A percentile compares a stretch with the other conserved stretches of the same genome.
These are phyloP conservation scores for Speoplatyrhinus poulsoni DNA, from an alignment of 2,113 vertebrate species.

Conservation along the genomic window DNA sequence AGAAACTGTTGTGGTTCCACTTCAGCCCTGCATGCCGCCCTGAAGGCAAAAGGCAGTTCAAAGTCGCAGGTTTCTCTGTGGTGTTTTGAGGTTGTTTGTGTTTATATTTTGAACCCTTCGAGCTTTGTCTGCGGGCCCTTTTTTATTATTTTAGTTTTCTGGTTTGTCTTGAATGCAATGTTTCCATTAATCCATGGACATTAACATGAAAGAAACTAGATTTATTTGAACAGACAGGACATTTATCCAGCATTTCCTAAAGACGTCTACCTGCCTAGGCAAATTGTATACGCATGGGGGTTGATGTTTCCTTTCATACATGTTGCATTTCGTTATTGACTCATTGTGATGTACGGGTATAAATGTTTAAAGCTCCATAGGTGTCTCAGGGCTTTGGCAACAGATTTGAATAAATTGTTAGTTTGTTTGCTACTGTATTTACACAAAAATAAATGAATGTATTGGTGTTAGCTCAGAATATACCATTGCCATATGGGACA, in stretches of 20 bases:
- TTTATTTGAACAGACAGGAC: slow-evolving; percentile 13
- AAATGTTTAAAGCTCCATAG: slow-evolving; percentile 18
- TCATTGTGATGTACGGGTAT: slow-evolving; percentile 34
- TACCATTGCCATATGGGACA: background rate
- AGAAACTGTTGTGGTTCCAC: slow-evolving; percentile 47
- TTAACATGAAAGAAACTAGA: background rate
- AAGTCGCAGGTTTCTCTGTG: slow-evolving; percentile 52
- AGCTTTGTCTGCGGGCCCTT: slow-evolving; percentile 2
- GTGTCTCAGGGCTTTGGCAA: slow-evolving; percentile 13
- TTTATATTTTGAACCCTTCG: slow-evolving; percentile 24
- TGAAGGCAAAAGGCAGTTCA: slow-evolving; percentile 75
- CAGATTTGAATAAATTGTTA: slow-evolving; percentile 2
- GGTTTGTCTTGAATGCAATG: slow-evolving; percentile 8
- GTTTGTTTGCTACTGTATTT: slow-evolving; percentile 30
- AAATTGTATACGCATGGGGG: background rate
- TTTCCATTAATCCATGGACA: background rate
- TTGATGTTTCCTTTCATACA: background rate
- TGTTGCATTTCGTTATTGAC: slow-evolving; percentile 33
- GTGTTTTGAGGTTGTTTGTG: slow-evolving; percentile 39
- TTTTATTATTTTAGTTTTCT: slow-evolving; percentile 23
- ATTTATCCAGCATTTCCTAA: background rate
- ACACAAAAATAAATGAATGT: slow-evolving; percentile 59
- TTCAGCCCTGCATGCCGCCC: slow-evolving; percentile 58
- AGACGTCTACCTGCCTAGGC: background rate
- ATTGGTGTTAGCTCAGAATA: background rate